These are phyloP conservation scores for Lymantria monacha DNA, from an alignment of 2,888 invertebrate genomes.

Conservation along the genomic window DNA sequence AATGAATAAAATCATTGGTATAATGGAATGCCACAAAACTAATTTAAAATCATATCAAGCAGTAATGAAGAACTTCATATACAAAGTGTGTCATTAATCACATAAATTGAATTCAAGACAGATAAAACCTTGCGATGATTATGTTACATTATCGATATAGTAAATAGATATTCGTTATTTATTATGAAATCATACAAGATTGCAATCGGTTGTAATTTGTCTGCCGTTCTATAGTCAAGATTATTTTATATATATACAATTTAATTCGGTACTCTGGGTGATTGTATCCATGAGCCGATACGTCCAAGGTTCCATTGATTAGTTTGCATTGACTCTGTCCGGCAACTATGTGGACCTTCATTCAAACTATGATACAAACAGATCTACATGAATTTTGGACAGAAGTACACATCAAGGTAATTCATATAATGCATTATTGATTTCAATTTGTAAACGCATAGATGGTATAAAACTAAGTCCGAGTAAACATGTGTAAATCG, in stretches of 20 bases:
- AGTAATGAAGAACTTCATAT: slow-evolving; percentile 18
- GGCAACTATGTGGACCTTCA: slow-evolving; percentile 20
- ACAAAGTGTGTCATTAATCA: slow-evolving; percentile 21
- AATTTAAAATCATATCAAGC: slow-evolving; percentile 8
- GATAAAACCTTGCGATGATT: slow-evolving; percentile 13
- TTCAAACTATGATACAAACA: slow-evolving; percentile 19
- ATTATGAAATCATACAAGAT: slow-evolving; percentile 29
- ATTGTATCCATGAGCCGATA: slow-evolving; percentile 38
- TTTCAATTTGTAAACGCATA: slow-evolving; percentile 9
- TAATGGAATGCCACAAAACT: not conserved
- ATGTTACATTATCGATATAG: slow-evolving; percentile 14
- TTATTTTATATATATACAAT: slow-evolving; percentile 27
- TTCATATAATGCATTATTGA: slow-evolving; percentile 5
- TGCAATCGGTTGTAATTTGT: slow-evolving; percentile 14
- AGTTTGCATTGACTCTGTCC: slow-evolving; percentile 17
- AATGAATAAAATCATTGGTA: not conserved
- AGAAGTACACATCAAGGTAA: slow-evolving; percentile 26
- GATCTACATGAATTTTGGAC: slow-evolving; percentile 15
- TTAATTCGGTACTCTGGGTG: slow-evolving; percentile 8
- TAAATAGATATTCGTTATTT: slow-evolving; percentile 17
- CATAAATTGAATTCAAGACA: slow-evolving; percentile 15
- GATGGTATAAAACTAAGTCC: slow-evolving; percentile 26
- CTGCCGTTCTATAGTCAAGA: slow-evolving; percentile 16
- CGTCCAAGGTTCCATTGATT: slow-evolving; percentile 39
- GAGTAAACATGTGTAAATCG: slow-evolving; percentile 35